Evolutionary conservation across 2,113 vertebrate genomes (phyloP), one percentile per base, ranked within the genome.

Genomic region (Myiozetetes cayanensis): DNA sequence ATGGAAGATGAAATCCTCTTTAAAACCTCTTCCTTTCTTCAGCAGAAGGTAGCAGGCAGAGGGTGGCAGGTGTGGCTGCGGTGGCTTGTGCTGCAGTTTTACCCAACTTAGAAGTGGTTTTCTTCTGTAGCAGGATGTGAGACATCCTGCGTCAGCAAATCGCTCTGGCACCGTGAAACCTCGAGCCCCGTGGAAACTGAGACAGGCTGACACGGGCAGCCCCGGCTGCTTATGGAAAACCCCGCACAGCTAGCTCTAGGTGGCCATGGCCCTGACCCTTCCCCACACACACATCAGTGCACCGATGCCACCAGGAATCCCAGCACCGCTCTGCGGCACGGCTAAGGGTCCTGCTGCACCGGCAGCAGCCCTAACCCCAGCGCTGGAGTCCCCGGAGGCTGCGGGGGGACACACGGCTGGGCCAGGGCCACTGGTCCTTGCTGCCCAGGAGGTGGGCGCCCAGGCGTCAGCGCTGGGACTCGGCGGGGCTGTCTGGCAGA

Each of bases 391-490:
- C n/a, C 22, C 31, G 2, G 5, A 10, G 31, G 44, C 47, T 37
- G 3, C 1, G 8, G 8, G 9, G n/a, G 43, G 4, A 66, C 47
- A 21, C 0, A 0, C 0, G 6, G 52, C 65, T 27, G 17, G 0
- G 2, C 33, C 8, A 21, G 39, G 21, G 23, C 22, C 2, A 0
- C 9, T 12, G 4, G 27, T 43, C 30, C 49, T n/a, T 3, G 3
- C 37, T 33, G 73, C 43, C 37, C 4, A 2, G 24, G 7, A 12
- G 18, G 25, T 3, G 8, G 50, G 44, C 18, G 27, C 41, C 30
- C 2, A 1, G 28, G 35, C 6, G 7, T 12, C 46, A 44, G 41
- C 6, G 0, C 53, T 1, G 23, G 24, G 14, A 14, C 63, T 53
- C 3, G 23, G 4, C 1, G 2, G 11, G 24, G 41, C 46, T 4